Evolutionary conservation across 2,797 vertebrate species (phyloP), one percentile per base, ranked within the genome.

Genomic region (Spatula versicolor): DNA sequence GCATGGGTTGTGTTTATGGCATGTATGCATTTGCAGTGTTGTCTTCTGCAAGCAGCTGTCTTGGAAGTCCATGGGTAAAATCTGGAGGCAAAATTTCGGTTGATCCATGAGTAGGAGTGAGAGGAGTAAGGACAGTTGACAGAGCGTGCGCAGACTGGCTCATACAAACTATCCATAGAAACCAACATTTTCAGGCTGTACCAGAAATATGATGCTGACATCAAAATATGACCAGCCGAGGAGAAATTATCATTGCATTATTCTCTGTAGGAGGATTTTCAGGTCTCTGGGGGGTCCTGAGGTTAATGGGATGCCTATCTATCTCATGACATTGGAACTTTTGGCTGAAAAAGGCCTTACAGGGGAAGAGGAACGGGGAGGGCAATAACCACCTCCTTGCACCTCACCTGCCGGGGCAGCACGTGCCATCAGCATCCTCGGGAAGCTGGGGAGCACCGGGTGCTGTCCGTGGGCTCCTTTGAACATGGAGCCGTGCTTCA

Each of bases 141-240:
- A 75, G 64, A 86, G 21, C 0, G 0, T 3, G 11, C 1, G 9
- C 1, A 0, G 11, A 31, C 1, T 3, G 48, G 33, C 7, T 0
- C 69, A 7, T 54, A 7, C 18, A 72, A 41, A 28, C 1, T 0
- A 52, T 46, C 58, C 0, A 0, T 9, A n/a, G 79, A 43, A 81
- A 69, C 9, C 2, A 2, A 1, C 7, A 6, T 19, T 35, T 62
- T 41, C 26, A 39, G 26, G 25, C 19, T 55, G 17, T 54, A 41
- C 55, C 82, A 56, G 59, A 37, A 89, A 39, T 6, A 19, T 1
- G 45, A 26, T 55, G 71, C 76, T 72, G 66, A 28, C 39, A 64
- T 18, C 39, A 54, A 79, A 81, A 79, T 67, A 52, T 8, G 17
- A 33, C 71, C 63, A 77, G 23, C 77, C 68, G 74, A 35, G 22